phyloP scores from a whole-genome alignment of 2,113 vertebrate species.

The Sarotherodon lohbergeri region DNA sequence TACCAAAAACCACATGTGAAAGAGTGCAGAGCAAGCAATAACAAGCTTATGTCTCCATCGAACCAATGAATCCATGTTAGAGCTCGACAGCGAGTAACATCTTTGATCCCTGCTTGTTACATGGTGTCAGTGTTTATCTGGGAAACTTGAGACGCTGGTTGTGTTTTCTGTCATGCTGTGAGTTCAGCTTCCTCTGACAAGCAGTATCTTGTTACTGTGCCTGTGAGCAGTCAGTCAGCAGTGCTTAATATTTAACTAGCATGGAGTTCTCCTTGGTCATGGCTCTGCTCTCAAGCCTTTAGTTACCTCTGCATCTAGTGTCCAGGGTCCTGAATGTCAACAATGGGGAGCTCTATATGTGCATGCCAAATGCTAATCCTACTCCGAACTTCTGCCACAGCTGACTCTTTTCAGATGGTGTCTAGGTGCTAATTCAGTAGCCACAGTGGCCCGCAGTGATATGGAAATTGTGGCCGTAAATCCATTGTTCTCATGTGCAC shows the following conservation, averaged over 20 bases:
- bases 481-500: background rate
- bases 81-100: background rate
- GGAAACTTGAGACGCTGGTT: background rate
- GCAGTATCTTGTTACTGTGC: conserved; percentile 35
- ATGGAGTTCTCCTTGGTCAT: background rate
- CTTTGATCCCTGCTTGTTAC: background rate
- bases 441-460: background rate
- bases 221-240: conserved; percentile 8
- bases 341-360: background rate
- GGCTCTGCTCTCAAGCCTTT: conserved; percentile 24
- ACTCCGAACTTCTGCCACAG: background rate
- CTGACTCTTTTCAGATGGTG: background rate
- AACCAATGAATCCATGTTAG: background rate
- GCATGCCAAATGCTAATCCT: background rate
- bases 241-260: conserved; percentile 68
- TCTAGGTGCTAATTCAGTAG: background rate
- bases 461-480: background rate
- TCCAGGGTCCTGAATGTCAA: background rate
- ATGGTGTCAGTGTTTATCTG: background rate
- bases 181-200: conserved; percentile 12
- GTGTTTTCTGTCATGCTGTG: background rate
- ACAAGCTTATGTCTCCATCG: background rate
- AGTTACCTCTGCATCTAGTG: conserved; percentile 30
- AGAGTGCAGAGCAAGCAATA: background rate
- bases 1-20: background rate